phyloP scores from a whole-genome alignment of 2,888 invertebrate species.

The Autographa pulchrina region DNA sequence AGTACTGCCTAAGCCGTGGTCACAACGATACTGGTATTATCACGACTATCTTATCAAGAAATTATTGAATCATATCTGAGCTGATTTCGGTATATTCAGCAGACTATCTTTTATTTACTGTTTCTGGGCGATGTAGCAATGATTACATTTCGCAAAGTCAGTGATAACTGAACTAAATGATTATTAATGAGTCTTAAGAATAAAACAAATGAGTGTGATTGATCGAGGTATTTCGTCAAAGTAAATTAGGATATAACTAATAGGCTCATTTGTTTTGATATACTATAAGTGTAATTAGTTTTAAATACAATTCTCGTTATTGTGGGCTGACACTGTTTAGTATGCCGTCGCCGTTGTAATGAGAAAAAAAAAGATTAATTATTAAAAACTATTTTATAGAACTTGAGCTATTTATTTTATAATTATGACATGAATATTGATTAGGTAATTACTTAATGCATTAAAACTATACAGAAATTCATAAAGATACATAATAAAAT shows the following conservation, averaged over 20 bases:
- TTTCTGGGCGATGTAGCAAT: constrained; percentile 25
- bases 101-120: constrained; percentile 31
- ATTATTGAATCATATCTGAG: constrained; percentile 62
- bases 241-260: neutral
- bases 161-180: neutral
- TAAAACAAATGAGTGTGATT: neutral
- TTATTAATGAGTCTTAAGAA: neutral
- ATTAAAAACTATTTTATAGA: no score
- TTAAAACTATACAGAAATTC: no score
- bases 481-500: no score
- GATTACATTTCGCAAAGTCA: neutral
- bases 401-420: no score
- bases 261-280: neutral
- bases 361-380: no score
- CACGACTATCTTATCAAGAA: constrained; percentile 74
- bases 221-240: neutral
- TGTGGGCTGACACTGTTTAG: neutral
- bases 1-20: constrained; percentile 45
- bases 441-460: no score
- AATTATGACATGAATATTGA: no score
- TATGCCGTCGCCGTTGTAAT: neutral
- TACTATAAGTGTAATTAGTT: neutral
- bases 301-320: neutral
- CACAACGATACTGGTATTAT: constrained; percentile 62
- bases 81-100: constrained; percentile 40